These are phyloP conservation scores for human (Homo sapiens) DNA, from an alignment of 2,113 vertebrate genomes.

Conservation along the genomic window DNA sequence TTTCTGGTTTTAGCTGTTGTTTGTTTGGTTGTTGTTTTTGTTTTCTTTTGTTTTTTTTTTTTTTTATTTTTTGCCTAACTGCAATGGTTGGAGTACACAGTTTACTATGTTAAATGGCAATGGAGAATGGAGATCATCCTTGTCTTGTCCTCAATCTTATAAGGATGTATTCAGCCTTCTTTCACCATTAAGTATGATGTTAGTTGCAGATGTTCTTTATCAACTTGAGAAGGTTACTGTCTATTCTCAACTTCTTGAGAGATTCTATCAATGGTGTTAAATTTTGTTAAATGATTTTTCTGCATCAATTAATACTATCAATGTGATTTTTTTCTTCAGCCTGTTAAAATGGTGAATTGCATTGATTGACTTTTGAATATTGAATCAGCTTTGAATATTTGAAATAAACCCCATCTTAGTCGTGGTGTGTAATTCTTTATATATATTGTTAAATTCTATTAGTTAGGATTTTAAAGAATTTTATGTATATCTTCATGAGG, in stretches of 20 bases:
- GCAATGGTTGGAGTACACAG: not conserved
- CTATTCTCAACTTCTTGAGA: not conserved
- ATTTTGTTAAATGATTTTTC: not conserved
- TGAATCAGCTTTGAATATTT: not conserved
- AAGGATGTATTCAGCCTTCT: not conserved
- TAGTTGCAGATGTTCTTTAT: not conserved
- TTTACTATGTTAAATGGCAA: not conserved
- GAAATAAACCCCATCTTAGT: not conserved
- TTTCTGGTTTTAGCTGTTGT: not conserved
- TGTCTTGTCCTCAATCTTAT: not conserved
- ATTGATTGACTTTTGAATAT: not conserved
- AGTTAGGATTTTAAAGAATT: not conserved
- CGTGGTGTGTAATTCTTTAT: not conserved
- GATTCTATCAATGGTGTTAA: not conserved
- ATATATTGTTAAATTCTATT: not conserved
- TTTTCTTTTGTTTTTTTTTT: not conserved
- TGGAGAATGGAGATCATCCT: not conserved
- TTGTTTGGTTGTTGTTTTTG: not conserved
- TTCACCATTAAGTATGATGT: not conserved
- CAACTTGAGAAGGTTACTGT: not conserved
- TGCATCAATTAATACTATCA: not conserved
- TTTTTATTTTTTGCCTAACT: not conserved
- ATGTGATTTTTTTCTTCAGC: not conserved
- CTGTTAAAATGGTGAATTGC: not conserved
- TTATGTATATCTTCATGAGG: not conserved